Evolutionary conservation across 2,797 vertebrate genomes (phyloP).

Genomic region (Microctenopoma steveboyesi): DNA sequence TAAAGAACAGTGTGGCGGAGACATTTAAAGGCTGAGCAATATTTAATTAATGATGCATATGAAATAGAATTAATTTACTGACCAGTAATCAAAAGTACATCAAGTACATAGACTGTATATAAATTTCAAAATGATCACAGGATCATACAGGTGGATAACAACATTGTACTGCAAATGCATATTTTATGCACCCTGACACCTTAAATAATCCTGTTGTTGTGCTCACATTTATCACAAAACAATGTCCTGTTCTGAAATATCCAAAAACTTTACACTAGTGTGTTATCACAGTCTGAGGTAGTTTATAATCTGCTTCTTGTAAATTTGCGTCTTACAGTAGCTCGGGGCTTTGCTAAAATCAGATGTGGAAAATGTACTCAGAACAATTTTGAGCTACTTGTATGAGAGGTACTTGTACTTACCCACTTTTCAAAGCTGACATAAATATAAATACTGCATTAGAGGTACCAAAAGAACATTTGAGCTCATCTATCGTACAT

Average conservation of each 20-base stretch:
- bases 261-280: neutral
- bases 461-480: neutral
- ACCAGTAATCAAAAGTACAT: too few relatives aligned
- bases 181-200: neutral
- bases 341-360: slow-evolving; percentile 7
- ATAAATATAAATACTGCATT: too few relatives aligned
- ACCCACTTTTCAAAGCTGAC: neutral
- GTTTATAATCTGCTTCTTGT: neutral
- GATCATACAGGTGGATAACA: slow-evolving; percentile 5
- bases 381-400: neutral
- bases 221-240: slow-evolving; percentile 1
- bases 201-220: slow-evolving; percentile 1
- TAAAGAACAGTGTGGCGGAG: slow-evolving; percentile 1
- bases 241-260: neutral
- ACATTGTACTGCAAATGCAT: slow-evolving; percentile 5
- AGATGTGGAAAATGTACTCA: neutral
- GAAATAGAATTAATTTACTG: too few relatives aligned
- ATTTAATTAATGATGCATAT: too few relatives aligned
- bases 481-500: neutral
- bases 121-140: slow-evolving; percentile 8
- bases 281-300: slow-evolving; percentile 8
- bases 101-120: too few relatives aligned
- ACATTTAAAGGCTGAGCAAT: neutral
- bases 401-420: neutral
- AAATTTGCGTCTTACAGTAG: neutral